These are phyloP conservation scores for Poecile montanus DNA, from an alignment of 2,797 vertebrate genomes.

Conservation along the genomic window DNA sequence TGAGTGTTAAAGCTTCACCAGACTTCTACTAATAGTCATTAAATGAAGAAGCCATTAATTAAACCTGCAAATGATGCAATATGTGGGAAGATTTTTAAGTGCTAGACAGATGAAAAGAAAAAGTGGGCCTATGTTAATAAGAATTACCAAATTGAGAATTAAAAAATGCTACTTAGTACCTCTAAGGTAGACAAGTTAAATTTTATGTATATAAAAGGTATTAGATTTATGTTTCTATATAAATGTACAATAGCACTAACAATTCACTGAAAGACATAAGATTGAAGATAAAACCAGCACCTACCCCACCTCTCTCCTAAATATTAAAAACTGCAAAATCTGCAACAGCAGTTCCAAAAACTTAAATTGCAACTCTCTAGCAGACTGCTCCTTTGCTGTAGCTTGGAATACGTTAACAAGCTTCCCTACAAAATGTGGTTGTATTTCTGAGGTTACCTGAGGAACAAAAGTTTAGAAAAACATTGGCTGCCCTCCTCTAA, in stretches of 20 bases:
- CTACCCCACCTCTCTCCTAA: background rate
- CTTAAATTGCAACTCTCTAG: background rate
- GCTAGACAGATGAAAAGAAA: background rate
- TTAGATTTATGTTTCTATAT: background rate
- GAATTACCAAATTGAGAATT: background rate
- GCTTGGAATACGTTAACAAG: background rate
- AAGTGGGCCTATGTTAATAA: background rate
- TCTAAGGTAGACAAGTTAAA: background rate
- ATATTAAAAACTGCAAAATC: background rate
- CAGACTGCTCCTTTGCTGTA: background rate
- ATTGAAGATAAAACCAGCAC: background rate
- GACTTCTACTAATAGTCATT: background rate
- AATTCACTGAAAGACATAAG: background rate
- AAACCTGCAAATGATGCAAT: constrained; percentile 20
- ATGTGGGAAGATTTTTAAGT: background rate
- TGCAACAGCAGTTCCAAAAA: background rate
- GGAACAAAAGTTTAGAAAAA: background rate
- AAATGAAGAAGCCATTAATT: constrained; percentile 45
- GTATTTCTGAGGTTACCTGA: background rate
- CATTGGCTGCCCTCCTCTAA: background rate
- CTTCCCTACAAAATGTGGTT: background rate
- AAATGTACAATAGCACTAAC: constrained; percentile 18
- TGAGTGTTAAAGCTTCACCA: background rate
- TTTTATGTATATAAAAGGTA: background rate
- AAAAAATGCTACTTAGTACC: background rate